Percentiles rank a stretch among this genome's conserved stretches.
Conservation (phyloP, 2,797 vertebrate genomes). For the Myotis myotis region DNA sequence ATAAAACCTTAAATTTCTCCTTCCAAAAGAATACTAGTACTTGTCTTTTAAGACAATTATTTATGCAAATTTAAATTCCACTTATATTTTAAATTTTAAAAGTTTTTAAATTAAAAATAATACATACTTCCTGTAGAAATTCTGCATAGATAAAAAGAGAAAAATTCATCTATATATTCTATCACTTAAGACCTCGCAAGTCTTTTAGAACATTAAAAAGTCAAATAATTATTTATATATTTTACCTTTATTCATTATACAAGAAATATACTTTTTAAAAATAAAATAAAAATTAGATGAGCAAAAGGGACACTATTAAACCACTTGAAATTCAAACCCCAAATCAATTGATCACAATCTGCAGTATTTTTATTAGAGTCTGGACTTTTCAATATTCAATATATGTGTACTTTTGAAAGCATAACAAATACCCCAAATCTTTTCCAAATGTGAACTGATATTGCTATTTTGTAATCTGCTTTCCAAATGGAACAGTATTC, state of each 20-base stretch:
- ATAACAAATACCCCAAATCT: background rate
- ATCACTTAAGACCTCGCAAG: background rate
- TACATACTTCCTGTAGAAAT: background rate
- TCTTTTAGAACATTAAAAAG: slow-evolving; percentile 3
- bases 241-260: slow-evolving; percentile 12
- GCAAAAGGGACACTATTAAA: background rate
- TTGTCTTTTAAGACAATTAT: background rate
- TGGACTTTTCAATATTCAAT: background rate
- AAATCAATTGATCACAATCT: background rate
- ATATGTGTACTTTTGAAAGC: background rate
- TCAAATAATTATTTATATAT: background rate
- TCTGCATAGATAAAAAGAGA: background rate
- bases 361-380: background rate
- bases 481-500: background rate
- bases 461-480: background rate
- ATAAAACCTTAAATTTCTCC: slow-evolving; percentile 26
- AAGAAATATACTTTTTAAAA: background rate
- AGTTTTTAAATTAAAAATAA: slow-evolving; percentile 26
- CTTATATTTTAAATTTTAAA: background rate
- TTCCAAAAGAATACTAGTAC: background rate
- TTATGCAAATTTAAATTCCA: background rate
- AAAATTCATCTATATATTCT: background rate
- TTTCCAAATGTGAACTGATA: background rate
- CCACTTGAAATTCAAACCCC: background rate
- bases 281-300: slow-evolving; percentile 11